These are phyloP conservation scores for Diphyllodes magnificus DNA, from an alignment of 2,113 vertebrate genomes.

Conservation along the genomic window DNA sequence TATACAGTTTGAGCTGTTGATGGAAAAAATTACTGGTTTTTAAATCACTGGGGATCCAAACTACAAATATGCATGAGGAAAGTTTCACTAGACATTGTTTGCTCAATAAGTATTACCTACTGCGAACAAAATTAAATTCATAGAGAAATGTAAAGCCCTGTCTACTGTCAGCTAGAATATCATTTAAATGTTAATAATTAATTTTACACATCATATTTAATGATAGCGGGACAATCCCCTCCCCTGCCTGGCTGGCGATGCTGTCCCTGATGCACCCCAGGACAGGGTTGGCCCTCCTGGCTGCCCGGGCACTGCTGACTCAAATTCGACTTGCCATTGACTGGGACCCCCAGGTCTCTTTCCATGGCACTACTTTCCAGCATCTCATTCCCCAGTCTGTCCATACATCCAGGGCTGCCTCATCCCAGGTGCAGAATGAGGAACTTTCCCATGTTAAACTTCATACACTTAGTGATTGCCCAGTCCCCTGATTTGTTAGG, in stretches of 20 bases:
- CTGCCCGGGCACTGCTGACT: not conserved
- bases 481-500: not conserved
- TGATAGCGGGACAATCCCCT: rapidly evolving
- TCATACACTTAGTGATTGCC: too few relatives aligned
- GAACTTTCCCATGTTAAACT: not conserved
- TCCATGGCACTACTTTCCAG: not conserved
- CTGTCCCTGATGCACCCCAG: not conserved
- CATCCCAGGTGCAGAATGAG: not conserved
- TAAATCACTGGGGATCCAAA: not conserved
- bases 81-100: not conserved
- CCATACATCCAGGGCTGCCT: not conserved
- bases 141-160: not conserved
- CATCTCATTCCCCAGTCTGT: not conserved
- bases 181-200: not conserved
- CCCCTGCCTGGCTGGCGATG: rapidly evolving
- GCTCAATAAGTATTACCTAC: not conserved
- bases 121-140: not conserved
- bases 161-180: not conserved
- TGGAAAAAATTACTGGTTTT: not conserved
- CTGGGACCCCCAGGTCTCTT: not conserved
- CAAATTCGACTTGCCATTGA: rapidly evolving
- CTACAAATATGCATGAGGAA: not conserved
- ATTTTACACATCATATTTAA: not conserved
- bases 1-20: not conserved
- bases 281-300: rapidly evolving